phyloP scores from a whole-genome alignment of 2,113 vertebrate species.

The Callocephalon fimbriatum region DNA sequence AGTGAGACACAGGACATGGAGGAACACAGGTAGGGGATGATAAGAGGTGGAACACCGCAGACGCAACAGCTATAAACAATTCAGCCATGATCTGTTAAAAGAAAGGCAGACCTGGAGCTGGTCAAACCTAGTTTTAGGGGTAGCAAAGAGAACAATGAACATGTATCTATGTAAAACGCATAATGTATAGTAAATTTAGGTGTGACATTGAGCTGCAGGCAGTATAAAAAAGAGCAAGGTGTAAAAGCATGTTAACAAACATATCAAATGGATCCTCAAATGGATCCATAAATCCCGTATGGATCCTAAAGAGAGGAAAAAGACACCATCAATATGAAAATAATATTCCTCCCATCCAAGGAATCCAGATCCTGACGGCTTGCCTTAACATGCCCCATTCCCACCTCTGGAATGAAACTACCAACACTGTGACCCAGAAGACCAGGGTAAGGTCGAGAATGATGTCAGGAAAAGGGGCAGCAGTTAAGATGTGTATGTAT shows the following conservation, averaged over 20 bases:
- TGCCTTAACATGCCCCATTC: accelerated
- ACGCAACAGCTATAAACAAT: background rate
- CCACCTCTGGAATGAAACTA: background rate
- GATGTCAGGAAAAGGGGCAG: background rate
- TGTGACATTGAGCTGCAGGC: background rate
- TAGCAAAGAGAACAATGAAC: background rate
- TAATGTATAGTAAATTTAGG: background rate
- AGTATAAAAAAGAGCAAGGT: background rate
- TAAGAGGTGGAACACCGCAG: background rate
- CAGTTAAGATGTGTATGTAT: background rate
- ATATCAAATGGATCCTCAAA: background rate
- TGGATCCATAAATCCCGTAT: background rate
- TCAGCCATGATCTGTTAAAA: background rate
- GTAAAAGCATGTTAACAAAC: background rate
- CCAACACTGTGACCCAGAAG: background rate
- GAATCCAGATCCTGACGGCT: background rate
- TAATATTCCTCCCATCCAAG: background rate
- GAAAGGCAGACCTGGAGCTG: background rate
- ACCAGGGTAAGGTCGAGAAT: background rate
- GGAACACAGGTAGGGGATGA: background rate
- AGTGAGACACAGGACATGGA: background rate
- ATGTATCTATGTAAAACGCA: background rate
- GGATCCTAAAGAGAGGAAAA: background rate
- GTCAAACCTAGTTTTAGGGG: background rate
- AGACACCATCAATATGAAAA: background rate